A percentile compares a stretch with the other conserved stretches of the same genome.
These are phyloP conservation scores for Aphyosemion australe DNA, from an alignment of 2,113 vertebrate species.

Conservation along the genomic window DNA sequence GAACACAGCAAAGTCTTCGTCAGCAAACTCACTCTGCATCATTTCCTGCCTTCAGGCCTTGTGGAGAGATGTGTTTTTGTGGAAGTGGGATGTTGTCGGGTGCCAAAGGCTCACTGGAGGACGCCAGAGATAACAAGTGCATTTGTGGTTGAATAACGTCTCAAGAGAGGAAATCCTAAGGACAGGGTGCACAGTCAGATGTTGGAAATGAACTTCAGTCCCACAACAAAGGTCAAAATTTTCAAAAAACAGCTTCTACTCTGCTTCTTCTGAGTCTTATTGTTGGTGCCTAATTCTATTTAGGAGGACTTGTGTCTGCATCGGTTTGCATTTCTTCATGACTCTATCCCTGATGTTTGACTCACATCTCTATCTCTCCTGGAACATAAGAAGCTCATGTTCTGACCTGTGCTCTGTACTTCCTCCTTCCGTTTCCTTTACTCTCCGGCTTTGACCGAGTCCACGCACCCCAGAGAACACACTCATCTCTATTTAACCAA, in stretches of 20 bases:
- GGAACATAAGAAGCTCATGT: conserved; percentile 52
- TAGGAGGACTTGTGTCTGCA: background rate
- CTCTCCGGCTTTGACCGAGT: conserved; percentile 51
- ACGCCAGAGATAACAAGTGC: conserved; percentile 53
- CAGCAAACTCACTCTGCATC: conserved; percentile 56
- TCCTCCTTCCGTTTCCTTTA: conserved; percentile 77
- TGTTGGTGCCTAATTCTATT: too few species aligned
- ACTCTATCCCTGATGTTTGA: conserved; percentile 20
- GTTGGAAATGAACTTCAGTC: conserved; percentile 16
- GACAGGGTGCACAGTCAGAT: conserved; percentile 24
- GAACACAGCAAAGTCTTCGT: conserved; percentile 33
- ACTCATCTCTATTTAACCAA: conserved; percentile 71
- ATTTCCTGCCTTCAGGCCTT: conserved; percentile 55
- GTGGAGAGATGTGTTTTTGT: conserved; percentile 62
- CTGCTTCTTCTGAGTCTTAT: background rate
- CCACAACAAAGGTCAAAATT: background rate
- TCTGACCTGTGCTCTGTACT: conserved; percentile 51
- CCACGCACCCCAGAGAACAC: conserved; percentile 45
- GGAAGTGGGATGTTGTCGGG: conserved; percentile 53
- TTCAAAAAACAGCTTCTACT: background rate
- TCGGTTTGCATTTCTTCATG: background rate
- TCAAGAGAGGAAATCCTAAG: conserved; percentile 66
- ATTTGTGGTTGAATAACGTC: conserved; percentile 40
- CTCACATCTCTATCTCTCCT: conserved; percentile 19
- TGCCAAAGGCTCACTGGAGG: conserved; percentile 62